Base-by-base conservation (phyloP, 1,140 invertebrate species). In the Drosophila tropicalis region DNA sequence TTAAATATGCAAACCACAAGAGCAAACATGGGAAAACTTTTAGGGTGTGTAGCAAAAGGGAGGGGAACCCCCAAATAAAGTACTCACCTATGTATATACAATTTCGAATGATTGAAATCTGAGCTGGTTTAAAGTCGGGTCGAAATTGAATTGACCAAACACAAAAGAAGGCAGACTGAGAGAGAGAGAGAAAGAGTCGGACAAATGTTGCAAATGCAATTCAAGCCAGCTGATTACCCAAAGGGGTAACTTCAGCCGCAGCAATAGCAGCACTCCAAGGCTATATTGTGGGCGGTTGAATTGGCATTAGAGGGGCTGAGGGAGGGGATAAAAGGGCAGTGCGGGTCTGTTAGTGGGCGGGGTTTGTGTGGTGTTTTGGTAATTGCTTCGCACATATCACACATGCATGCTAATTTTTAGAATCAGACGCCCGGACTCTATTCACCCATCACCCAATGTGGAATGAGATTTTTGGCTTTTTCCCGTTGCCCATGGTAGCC, bases 331-430 rank as follows among this genome's bases (percentile, higher is more conserved):
- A 29, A 1, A 29, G 13, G 63, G 25, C 47, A 54, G 44, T 67
- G 58, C 36, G 17, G 15, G 1, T 13, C 12, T 3, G 36, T 13
- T 13, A 39, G 56, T 34, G 25, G n/a, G 39, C 1, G 47, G 62
- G 66, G 62, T 65, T 71, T 67, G 64, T 84, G 79, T 67, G 68
- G 44, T 51, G 44, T 51, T 76, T 76, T 76, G 79, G 79, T 83
- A 83, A 87, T 86, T 79, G 86, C 83, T 71, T 83, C 69, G 67
- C 83, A 82, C 84, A 89, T 76, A 79, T 68, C 67, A 51, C 56
- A 72, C 83, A 79, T 87, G 69, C 63, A 86, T 87, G 83, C 83
- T 86, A 86, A 86, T 86, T 79, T 83, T 51, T 36, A 57, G 34
- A 12, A 34, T 51, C 64, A 17, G 40, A 17, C 19, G 13, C 12